phyloP scores from a whole-genome alignment of 2,888 invertebrate genomes.

The Xylophagus ater region DNA sequence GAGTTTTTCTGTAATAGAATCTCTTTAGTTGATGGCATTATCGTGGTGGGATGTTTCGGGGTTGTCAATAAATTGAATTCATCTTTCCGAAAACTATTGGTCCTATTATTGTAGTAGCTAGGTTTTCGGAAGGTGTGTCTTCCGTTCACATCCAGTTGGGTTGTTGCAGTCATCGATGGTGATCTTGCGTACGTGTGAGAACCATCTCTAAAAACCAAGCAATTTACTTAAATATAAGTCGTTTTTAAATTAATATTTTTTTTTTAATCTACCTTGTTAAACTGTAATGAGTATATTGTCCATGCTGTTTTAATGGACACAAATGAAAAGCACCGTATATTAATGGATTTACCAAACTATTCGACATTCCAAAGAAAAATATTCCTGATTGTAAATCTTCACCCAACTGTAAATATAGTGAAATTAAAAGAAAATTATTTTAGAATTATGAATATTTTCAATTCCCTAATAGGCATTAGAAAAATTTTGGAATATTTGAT shows the following conservation, averaged over 20 bases:
- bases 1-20: slow-evolving; percentile 3
- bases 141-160: slow-evolving; percentile 32
- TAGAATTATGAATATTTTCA: neutral
- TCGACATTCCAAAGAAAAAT: slow-evolving; percentile 79
- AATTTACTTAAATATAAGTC: slow-evolving; percentile 1
- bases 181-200: slow-evolving; percentile 31
- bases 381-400: slow-evolving; percentile 60
- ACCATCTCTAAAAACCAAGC: slow-evolving; percentile 28
- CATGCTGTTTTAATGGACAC: slow-evolving; percentile 48
- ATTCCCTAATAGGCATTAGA: too few species aligned
- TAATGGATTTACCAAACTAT: slow-evolving; percentile 73
- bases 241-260: too few species aligned
- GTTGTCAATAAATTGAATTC: slow-evolving; percentile 11
- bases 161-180: slow-evolving; percentile 37
- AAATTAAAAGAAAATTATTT: neutral
- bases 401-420: slow-evolving; percentile 46
- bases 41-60: slow-evolving; percentile 8
- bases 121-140: slow-evolving; percentile 24
- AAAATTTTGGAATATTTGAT: too few species aligned
- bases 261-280: slow-evolving; percentile 35
- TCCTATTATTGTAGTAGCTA: slow-evolving; percentile 7
- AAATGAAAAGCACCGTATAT: slow-evolving; percentile 84
- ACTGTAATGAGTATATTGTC: slow-evolving; percentile 29
- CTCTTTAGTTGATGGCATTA: slow-evolving; percentile 11
- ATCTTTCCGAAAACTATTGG: slow-evolving; percentile 13